A percentile compares a stretch with the other conserved stretches of the same genome.
Conservation (phyloP, 1,140 invertebrate genomes). For the Sipha flava region DNA sequence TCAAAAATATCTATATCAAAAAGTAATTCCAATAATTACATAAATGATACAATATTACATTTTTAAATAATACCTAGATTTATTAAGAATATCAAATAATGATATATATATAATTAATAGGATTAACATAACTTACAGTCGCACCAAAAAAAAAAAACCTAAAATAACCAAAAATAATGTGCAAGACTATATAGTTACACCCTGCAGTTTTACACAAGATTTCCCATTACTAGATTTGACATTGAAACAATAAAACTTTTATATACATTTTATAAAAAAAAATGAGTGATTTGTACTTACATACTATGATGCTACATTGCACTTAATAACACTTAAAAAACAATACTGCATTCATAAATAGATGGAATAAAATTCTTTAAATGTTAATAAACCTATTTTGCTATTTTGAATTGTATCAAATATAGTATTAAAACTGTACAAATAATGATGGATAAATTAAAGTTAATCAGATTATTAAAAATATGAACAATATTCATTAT, state of each 20-base stretch:
- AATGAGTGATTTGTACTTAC: background rate
- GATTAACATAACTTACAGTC: background rate
- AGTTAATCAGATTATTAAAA: background rate
- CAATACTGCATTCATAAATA: background rate
- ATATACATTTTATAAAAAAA: background rate
- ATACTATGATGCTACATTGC: background rate
- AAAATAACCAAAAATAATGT: background rate
- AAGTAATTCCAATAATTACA: background rate
- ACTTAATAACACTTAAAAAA: background rate
- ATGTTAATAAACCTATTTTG: background rate
- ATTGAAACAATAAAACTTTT: background rate
- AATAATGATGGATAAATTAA: background rate
- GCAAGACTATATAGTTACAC: background rate
- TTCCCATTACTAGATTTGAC: background rate
- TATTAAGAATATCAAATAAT: background rate
- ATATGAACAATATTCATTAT: background rate
- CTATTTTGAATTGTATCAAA: background rate
- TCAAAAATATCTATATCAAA: background rate
- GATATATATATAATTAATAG: background rate
- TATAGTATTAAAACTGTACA: background rate
- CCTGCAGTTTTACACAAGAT: background rate
- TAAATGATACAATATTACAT: background rate
- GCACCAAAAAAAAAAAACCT: background rate
- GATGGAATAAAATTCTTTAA: background rate
- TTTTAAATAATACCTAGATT: background rate